A percentile compares a stretch with the other conserved stretches of the same genome.
These are phyloP conservation scores for Dromius quadrimaculatus DNA, from an alignment of 2,888 invertebrate genomes.

Conservation along the genomic window DNA sequence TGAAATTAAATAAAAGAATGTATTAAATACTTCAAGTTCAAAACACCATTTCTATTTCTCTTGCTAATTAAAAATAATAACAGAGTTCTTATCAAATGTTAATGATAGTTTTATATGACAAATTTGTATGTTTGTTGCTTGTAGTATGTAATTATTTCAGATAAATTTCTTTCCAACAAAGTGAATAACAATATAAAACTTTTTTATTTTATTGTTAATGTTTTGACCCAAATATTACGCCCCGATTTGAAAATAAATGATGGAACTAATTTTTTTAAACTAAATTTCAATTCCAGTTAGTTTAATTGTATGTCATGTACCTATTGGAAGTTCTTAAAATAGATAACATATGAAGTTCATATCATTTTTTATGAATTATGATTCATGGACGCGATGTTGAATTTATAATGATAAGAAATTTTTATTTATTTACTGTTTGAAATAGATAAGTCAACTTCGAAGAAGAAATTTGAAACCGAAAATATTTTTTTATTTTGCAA, in stretches of 20 bases:
- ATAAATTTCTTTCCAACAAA: not conserved
- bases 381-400: too few relatives aligned
- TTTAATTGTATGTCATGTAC: too few relatives aligned
- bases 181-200: not conserved
- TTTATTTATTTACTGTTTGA: too few relatives aligned
- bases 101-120: conserved; percentile 17
- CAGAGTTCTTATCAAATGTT: not conserved
- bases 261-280: not conserved
- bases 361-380: too few relatives aligned
- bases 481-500: too few relatives aligned
- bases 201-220: not conserved
- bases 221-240: conserved; percentile 5
- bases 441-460: too few relatives aligned
- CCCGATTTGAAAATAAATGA: not conserved
- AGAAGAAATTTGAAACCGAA: too few relatives aligned
- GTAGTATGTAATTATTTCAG: not conserved
- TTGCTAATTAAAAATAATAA: conserved; percentile 7
- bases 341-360: too few relatives aligned
- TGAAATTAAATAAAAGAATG: conserved; percentile 5
- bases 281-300: too few relatives aligned
- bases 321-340: too few relatives aligned
- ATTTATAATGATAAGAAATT: too few relatives aligned
- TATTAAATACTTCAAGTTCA: not conserved
- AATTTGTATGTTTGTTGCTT: not conserved
- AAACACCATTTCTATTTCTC: conserved; percentile 6